These are phyloP conservation scores for Allophyes oxyacanthae DNA, from an alignment of 2,888 invertebrate species.

Conservation along the genomic window DNA sequence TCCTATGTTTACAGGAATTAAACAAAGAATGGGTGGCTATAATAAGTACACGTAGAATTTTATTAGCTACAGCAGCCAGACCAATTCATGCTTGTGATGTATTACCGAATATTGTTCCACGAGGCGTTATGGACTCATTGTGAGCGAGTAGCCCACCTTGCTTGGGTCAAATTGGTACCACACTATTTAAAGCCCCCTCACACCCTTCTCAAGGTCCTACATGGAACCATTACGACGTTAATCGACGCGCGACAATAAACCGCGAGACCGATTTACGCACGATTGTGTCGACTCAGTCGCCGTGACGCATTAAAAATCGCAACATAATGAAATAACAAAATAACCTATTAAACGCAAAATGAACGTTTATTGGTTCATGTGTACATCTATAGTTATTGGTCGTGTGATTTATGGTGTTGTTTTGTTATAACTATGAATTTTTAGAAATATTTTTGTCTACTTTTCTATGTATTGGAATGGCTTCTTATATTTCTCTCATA, in stretches of 20 bases:
- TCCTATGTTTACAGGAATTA: too few relatives aligned
- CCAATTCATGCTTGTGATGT: too few relatives aligned
- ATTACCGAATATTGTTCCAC: neutral
- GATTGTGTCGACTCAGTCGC: slow-evolving; percentile 67
- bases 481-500: neutral
- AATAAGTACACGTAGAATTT: too few relatives aligned
- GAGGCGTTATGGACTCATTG: slow-evolving; percentile 15
- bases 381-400: slow-evolving; percentile 45
- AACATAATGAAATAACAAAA: slow-evolving; percentile 55
- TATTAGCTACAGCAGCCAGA: too few relatives aligned
- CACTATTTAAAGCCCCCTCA: slow-evolving; percentile 47
- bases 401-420: slow-evolving; percentile 35
- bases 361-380: slow-evolving; percentile 46
- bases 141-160: slow-evolving; percentile 16
- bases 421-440: slow-evolving; percentile 9
- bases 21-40: too few relatives aligned
- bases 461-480: neutral
- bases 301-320: slow-evolving; percentile 54
- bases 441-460: neutral
- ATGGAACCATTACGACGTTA: slow-evolving; percentile 50
- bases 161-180: slow-evolving; percentile 40
- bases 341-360: slow-evolving; percentile 56
- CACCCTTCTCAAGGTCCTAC: slow-evolving; percentile 42
- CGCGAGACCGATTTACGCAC: slow-evolving; percentile 67
- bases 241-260: slow-evolving; percentile 66